Percentiles rank a stretch among this genome's conserved stretches.
Conservation (phyloP, 2,113 vertebrate genomes). For the Arothron firmamentum region DNA sequence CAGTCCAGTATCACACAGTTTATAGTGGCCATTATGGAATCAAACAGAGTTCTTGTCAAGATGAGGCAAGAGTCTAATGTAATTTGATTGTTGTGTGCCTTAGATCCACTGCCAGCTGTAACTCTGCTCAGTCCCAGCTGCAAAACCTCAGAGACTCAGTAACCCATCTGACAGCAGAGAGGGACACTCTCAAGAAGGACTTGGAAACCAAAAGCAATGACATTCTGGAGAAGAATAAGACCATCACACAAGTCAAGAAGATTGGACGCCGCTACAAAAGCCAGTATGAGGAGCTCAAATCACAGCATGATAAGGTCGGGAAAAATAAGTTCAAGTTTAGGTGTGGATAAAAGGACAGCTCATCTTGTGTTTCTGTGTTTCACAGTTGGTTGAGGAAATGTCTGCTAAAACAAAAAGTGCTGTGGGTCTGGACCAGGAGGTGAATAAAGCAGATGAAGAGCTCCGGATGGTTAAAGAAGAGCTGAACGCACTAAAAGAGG, state of each 20-base stretch:
- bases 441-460: slow-evolving; percentile 48
- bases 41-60: no score
- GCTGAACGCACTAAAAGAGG: no score
- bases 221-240: slow-evolving; percentile 90
- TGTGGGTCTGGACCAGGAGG: slow-evolving; percentile 26
- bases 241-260: slow-evolving; percentile 97
- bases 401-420: slow-evolving; percentile 69
- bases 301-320: slow-evolving; percentile 87
- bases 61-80: not conserved
- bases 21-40: no score
- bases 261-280: slow-evolving; percentile 95
- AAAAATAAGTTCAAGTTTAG: not conserved
- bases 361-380: slow-evolving; percentile 3
- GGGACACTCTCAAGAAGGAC: slow-evolving; percentile 84
- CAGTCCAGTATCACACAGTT: no score
- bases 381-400: slow-evolving; percentile 79
- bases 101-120: slow-evolving; percentile 71
- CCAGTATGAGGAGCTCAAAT: slow-evolving; percentile 95
- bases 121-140: slow-evolving; percentile 84
- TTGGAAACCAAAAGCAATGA: slow-evolving; percentile 81
- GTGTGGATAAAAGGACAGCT: not conserved
- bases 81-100: not conserved
- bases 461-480: slow-evolving; percentile 47
- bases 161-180: slow-evolving; percentile 79
- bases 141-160: slow-evolving; percentile 83